A percentile compares a stretch with the other conserved stretches of the same genome.
Conservation (phyloP, 2,888 invertebrate species). For the Pyrrhia umbra region DNA sequence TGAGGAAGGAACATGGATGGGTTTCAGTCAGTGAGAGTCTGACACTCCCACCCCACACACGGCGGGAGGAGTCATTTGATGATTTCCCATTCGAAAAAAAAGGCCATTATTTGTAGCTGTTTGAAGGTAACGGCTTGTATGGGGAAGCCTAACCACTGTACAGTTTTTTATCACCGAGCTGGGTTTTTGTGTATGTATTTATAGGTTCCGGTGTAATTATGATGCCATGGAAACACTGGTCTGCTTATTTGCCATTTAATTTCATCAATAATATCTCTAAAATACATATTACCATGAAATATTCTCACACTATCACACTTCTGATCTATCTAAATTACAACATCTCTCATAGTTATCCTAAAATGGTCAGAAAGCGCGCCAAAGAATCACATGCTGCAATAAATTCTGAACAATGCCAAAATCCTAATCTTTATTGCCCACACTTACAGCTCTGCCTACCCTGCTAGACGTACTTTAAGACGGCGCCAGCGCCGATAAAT, state of each 20-base stretch:
- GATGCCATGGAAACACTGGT: not conserved
- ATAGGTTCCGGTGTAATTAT: too few relatives aligned
- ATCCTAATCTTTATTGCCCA: constrained; percentile 39
- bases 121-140: too few relatives aligned
- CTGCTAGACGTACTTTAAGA: constrained; percentile 6
- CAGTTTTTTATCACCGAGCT: too few relatives aligned
- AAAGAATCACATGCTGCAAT: constrained; percentile 27
- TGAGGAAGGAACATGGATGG: too few relatives aligned
- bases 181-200: too few relatives aligned
- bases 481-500: constrained; percentile 50
- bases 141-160: too few relatives aligned
- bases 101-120: too few relatives aligned
- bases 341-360: not conserved
- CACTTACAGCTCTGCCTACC: constrained; percentile 19
- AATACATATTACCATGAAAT: not conserved
- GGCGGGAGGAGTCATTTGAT: too few relatives aligned
- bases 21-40: too few relatives aligned
- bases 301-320: too few relatives aligned
- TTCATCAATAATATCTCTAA: not conserved
- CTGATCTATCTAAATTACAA: not conserved
- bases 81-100: too few relatives aligned
- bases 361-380: constrained; percentile 11
- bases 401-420: constrained; percentile 27
- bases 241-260: not conserved
- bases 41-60: too few relatives aligned